Evolutionary conservation across 2,888 invertebrate species (phyloP).

Genomic region (Drosophila sordidapex): DNA sequence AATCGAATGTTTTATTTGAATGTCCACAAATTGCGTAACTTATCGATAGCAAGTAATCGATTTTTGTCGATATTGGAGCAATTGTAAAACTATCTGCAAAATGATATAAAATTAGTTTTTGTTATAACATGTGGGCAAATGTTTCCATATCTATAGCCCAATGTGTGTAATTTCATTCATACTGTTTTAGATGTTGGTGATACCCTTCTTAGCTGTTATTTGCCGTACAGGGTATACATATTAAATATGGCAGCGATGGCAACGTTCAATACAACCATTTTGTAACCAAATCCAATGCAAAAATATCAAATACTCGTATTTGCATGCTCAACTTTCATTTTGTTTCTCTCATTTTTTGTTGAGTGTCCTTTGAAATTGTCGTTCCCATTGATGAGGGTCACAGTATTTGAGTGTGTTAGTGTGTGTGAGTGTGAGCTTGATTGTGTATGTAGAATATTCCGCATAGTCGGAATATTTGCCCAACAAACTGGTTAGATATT

Average conservation of each 20-base stretch:
- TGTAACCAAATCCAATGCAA: conserved; percentile 34
- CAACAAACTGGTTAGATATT: conserved; percentile 51
- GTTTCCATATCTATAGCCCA: neutral
- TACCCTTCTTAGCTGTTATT: neutral
- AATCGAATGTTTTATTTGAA: no score
- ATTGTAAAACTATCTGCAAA: neutral
- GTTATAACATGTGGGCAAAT: neutral
- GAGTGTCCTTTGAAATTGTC: conserved; percentile 27
- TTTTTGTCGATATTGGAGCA: neutral
- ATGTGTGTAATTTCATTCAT: neutral
- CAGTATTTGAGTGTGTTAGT: neutral
- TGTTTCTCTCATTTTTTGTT: conserved; percentile 12
- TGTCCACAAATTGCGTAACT: no score
- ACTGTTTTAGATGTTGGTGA: neutral
- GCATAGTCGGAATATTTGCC: conserved; percentile 50
- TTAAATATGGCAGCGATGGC: conserved; percentile 12
- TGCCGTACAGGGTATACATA: conserved; percentile 6
- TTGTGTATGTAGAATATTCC: conserved; percentile 18
- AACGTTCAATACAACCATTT: conserved; percentile 32
- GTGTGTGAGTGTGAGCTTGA: neutral
- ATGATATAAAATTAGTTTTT: neutral
- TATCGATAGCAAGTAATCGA: no score
- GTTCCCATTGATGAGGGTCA: conserved; percentile 57
- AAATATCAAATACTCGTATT: conserved; percentile 41
- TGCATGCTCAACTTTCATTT: conserved; percentile 26